Evolutionary conservation across 2,888 invertebrate genomes (phyloP).

Genomic region (Hoplodrina blanda): DNA sequence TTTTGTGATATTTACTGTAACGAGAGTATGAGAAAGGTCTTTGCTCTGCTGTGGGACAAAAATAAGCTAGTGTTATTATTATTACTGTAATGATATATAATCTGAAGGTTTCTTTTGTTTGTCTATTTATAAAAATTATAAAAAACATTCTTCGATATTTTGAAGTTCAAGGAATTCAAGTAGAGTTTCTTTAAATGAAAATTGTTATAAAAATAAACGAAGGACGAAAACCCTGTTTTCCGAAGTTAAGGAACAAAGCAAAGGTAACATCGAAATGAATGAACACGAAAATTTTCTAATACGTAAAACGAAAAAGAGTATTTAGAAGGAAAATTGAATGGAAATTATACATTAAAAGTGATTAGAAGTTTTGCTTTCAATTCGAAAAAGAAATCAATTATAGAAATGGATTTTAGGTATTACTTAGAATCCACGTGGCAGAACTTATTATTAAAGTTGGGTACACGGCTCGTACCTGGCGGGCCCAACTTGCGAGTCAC

Average conservation of each 20-base stretch:
- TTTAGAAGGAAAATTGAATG: no score
- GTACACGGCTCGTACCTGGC: conserved; percentile 80
- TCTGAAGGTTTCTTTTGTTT: not conserved
- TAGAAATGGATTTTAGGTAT: conserved; percentile 71
- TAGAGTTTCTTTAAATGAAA: not conserved
- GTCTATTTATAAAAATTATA: no score
- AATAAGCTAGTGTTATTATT: no score
- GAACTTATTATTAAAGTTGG: conserved; percentile 65
- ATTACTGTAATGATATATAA: not conserved
- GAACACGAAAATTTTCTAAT: conserved; percentile 35
- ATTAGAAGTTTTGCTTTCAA: conserved; percentile 63
- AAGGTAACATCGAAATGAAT: conserved; percentile 35
- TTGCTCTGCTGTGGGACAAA: no score
- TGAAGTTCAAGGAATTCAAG: not conserved
- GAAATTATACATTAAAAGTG: conserved; percentile 56
- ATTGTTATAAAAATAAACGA: not conserved
- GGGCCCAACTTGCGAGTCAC: conserved; percentile 84
- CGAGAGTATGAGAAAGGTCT: no score
- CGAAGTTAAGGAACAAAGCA: conserved; percentile 31
- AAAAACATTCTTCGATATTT: not conserved
- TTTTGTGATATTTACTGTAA: not conserved
- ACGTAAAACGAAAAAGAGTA: conserved; percentile 42
- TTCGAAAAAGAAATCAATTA: conserved; percentile 71
- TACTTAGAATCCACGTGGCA: conserved; percentile 57
- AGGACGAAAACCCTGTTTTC: not conserved